Evolutionary conservation across 2,113 vertebrate species (phyloP).

Genomic region (Excalfactoria chinensis): DNA sequence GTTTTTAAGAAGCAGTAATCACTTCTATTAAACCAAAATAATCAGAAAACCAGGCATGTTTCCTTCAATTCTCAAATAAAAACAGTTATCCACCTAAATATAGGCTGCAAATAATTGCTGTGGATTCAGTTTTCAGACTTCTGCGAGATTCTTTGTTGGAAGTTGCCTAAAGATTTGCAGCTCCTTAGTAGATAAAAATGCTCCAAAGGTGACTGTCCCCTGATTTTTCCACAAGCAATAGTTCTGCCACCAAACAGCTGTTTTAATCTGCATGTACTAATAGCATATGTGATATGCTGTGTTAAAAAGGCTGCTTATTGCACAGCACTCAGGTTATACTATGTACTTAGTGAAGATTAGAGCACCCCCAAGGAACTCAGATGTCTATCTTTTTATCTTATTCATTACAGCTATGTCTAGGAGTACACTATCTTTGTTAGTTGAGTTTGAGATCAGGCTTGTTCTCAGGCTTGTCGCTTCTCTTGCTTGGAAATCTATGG

Average conservation of each 20-base stretch:
- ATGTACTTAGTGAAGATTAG: neutral
- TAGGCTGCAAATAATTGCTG: neutral
- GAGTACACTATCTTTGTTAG: neutral
- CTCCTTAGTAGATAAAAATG: neutral
- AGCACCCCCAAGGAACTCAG: neutral
- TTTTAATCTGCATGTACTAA: conserved; percentile 17
- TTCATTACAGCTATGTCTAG: neutral
- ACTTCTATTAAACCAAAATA: neutral
- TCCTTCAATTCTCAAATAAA: neutral
- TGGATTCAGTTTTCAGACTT: conserved; percentile 15
- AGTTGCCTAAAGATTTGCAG: neutral
- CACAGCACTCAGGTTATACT: neutral
- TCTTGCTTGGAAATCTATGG: neutral
- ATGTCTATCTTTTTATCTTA: conserved; percentile 4
- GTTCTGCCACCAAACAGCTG: conserved; percentile 1
- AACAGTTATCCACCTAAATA: neutral
- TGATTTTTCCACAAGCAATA: neutral
- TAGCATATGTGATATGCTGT: neutral
- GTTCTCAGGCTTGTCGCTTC: too few relatives aligned
- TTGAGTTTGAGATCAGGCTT: neutral
- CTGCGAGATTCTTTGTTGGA: neutral
- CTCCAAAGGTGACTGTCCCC: neutral
- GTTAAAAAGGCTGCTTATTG: neutral
- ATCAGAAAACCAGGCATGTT: neutral
- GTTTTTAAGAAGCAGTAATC: neutral